Evolutionary conservation across 2,888 invertebrate genomes (phyloP), one percentile per base, ranked within the genome.

Genomic region (Capitulum mitella): DNA sequence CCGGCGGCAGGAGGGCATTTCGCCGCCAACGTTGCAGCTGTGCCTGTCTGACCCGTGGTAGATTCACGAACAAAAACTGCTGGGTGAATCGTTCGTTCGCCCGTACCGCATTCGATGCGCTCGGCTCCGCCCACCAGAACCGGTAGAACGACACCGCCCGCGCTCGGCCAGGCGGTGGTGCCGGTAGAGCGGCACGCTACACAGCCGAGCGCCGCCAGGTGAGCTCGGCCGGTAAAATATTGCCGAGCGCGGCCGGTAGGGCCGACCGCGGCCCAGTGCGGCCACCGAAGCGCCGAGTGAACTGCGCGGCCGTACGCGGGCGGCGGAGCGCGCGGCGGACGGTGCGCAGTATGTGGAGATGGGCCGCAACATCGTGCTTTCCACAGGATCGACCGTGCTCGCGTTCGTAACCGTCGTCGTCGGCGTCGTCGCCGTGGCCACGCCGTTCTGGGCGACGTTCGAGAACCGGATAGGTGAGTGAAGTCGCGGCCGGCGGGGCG

Each of bases 291-390:
- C 14, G 19, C 22, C 6, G 70, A 3, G 70, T 1, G 16, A 32
- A 16, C 32, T 8, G 37, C 26, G 70, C 70, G 70, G 29, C 37
- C 70, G 26, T 22, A 5, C 37, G 2, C 70, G 29, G 61, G 32
- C 34, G 22, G 6, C 22, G 22, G 37, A 34, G 37, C 6, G 70
- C 37, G 70, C 70, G 70, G 19, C 2, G 16, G 19, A 6, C 8
- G 8, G 70, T 37, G 70, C 70, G 37, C 70, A 70, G 70, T 22
- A 70, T 70, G 70, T 70, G 70, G 70, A 70, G 37, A 70, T 70
- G 70, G 70, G 70, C 12, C 70, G 70, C 70, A 70, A 70, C 37
- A 37, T 70, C 37, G 37, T 70, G 37, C 70, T 70, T 22, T 70
- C 70, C 37, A 70, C 70, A 0, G 70, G 70, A 22, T 70, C 70